Base-by-base conservation (phyloP, 1,140 invertebrate species). In the Diploscapter pachys region DNA sequence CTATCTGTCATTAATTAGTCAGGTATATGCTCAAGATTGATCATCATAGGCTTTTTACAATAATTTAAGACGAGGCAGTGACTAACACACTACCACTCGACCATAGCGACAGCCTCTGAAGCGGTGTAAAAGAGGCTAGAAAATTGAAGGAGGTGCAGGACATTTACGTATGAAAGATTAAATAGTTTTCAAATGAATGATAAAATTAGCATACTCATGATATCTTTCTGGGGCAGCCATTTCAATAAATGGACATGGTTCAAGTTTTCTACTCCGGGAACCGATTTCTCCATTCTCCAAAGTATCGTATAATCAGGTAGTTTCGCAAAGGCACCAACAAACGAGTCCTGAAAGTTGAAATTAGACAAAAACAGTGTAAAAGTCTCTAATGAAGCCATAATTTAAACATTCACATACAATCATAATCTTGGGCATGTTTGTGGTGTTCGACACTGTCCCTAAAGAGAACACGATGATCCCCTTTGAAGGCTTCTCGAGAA, bases 381-480 rank as follows among this genome's bases (percentile, higher is more conserved):
- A 31, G 31, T 31, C 31, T 31, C 31, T 31, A 31, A 31, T 31
- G 31, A 31, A 31, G 31, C 31, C 31, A 31, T 31, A 31, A 31
- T 31, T 49, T 31, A 31, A 53, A 68, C 13, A 55, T 4, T 49
- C 5, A 73, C 68, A 69, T 31, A 75, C 63, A 56, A 78, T 74
- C 83, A 84, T 84, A 6, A 78, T 65, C 1, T 53, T 6, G 13
- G 83, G 83, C 83, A 85, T 85, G 62, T 86, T 85, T 4, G 84
- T 82, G 4, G 83, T 85, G 71, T 85, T 85, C 13, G 83, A 85
- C 4, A 85, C 84, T 55, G 83, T 86, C n/a, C 83, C 83, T 57
- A 85, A 59, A 11, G 83, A 85, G 72, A 85, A 85, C 52, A 85
- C 81, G 69, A 85, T 77, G 13, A 85, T 56, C 62, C 82, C 82